Evolutionary conservation across 53 echinoderm and acorn worm species (phyloP).

Genomic region (Henricia sp.): DNA sequence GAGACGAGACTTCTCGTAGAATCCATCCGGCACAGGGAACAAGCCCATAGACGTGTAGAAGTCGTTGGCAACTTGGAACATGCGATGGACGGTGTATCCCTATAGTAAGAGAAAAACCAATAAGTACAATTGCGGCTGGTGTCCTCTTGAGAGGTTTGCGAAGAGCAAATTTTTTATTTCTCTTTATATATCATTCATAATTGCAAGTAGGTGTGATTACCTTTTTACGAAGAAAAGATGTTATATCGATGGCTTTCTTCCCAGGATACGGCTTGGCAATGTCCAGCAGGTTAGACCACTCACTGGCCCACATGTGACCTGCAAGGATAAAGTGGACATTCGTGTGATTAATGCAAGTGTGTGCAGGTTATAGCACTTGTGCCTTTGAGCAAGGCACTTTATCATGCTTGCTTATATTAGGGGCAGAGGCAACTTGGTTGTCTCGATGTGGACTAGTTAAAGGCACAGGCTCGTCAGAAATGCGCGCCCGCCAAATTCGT

Average conservation of each 20-base stretch:
- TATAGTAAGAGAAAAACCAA: not conserved
- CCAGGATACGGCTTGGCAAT: constrained; percentile 69
- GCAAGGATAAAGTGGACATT: not conserved
- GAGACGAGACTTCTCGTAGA: constrained; percentile 77
- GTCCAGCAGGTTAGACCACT: constrained; percentile 67
- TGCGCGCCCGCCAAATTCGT: too few species aligned
- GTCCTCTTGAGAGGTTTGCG: too few species aligned
- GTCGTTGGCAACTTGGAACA: constrained; percentile 73
- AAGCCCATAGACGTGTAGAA: constrained; percentile 80
- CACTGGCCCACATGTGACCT: constrained; percentile 90
- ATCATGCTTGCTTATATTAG: too few species aligned
- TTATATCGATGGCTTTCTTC: constrained; percentile 65
- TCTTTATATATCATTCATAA: too few species aligned
- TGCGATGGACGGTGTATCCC: constrained; percentile 56
- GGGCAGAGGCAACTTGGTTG: too few species aligned
- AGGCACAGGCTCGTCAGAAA: too few species aligned
- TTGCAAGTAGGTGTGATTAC: constrained; percentile 37
- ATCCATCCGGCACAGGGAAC: constrained; percentile 44
- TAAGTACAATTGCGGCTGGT: not conserved
- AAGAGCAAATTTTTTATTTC: too few species aligned
- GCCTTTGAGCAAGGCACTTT: too few species aligned
- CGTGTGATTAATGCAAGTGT: too few species aligned
- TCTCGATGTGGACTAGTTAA: too few species aligned
- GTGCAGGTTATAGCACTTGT: too few species aligned
- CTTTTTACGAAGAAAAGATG: constrained; percentile 53